Percentiles rank a stretch among this genome's conserved stretches.
Evolutionary conservation across 2,113 vertebrate species (phyloP).

Genomic region (Danionella cerebrum): DNA sequence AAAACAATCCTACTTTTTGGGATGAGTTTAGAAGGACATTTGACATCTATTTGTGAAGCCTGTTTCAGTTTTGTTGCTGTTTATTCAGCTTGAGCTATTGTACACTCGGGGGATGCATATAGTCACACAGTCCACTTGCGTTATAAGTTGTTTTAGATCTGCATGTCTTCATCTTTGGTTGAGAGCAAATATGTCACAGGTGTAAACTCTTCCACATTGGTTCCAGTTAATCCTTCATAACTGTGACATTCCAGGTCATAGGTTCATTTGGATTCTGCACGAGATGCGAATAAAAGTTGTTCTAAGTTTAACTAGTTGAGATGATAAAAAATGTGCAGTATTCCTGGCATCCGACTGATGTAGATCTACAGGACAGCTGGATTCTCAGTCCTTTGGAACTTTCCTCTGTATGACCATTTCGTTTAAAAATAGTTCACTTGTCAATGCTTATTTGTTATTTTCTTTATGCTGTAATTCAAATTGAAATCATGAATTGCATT

Average conservation of each 20-base stretch:
- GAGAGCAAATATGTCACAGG: neutral
- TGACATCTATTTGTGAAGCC: neutral
- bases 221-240: conserved; percentile 2
- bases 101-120: neutral
- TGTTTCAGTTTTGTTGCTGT: conserved; percentile 22
- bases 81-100: conserved; percentile 12
- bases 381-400: conserved; percentile 5
- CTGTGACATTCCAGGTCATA: conserved; percentile 22
- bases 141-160: neutral
- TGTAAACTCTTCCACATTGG: neutral
- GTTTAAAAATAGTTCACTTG: no score
- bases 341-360: conserved; percentile 23
- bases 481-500: neutral
- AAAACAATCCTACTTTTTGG: no score
- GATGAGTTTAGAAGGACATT: neutral
- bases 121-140: neutral
- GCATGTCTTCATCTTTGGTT: neutral
- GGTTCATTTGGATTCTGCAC: neutral
- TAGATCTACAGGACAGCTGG: conserved; percentile 18
- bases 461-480: no score
- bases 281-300: neutral
- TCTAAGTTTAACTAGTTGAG: neutral
- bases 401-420: no score
- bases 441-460: no score
- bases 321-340: conserved; percentile 8